Conservation (phyloP, 1,140 invertebrate species). For the Anastatus disparis region DNA sequence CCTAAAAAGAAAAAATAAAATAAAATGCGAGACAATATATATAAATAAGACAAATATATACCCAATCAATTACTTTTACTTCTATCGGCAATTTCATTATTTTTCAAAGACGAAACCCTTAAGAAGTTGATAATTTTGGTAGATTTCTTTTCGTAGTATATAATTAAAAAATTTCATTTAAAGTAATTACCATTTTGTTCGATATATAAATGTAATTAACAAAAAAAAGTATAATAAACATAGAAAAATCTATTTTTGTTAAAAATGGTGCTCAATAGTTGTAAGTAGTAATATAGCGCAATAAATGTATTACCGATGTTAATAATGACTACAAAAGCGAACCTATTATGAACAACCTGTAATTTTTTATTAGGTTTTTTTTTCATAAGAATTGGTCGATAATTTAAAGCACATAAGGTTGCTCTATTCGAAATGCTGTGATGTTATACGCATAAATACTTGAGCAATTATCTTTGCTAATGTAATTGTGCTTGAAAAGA, state of each 20-base stretch:
- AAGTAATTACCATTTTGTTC: too few species aligned
- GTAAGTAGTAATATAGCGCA: conserved; percentile 5
- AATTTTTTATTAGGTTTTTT: neutral
- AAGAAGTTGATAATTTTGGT: too few species aligned
- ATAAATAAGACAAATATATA: too few species aligned
- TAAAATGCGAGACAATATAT: too few species aligned
- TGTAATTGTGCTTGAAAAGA: neutral
- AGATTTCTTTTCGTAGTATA: too few species aligned
- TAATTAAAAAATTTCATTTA: too few species aligned
- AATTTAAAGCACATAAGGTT: neutral
- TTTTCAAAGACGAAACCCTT: too few species aligned
- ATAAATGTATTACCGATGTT: too few species aligned
- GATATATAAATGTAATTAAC: neutral
- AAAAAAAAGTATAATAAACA: too few species aligned
- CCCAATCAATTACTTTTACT: too few species aligned
- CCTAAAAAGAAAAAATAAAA: too few species aligned
- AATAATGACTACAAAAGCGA: neutral
- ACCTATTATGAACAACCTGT: neutral
- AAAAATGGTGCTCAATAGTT: conserved; percentile 23
- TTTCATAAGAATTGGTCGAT: neutral
- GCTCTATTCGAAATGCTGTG: neutral
- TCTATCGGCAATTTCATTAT: too few species aligned
- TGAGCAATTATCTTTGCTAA: neutral
- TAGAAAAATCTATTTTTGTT: conserved; percentile 23
- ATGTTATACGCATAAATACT: neutral